These are phyloP conservation scores for Eremophila alpestris DNA, from an alignment of 2,797 vertebrate genomes.

Conservation along the genomic window DNA sequence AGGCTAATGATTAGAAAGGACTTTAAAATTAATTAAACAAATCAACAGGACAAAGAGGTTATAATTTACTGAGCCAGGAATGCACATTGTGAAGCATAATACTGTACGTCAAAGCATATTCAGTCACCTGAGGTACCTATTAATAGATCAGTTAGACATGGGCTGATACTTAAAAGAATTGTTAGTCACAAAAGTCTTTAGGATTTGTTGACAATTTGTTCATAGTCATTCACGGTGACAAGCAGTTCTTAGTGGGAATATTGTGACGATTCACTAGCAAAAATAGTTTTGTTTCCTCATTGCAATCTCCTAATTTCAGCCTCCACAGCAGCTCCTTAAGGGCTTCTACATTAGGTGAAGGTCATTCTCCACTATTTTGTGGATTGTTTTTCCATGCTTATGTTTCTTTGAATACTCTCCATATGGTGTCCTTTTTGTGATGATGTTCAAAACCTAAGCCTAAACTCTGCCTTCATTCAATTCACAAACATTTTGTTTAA, in stretches of 20 bases:
- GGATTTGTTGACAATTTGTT: background rate
- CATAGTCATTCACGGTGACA: background rate
- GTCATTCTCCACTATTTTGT: background rate
- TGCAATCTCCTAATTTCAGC: background rate
- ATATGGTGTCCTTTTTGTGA: background rate
- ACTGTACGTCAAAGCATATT: background rate
- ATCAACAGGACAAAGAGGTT: background rate
- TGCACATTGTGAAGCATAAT: background rate
- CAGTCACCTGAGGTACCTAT: background rate
- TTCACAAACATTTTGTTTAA: background rate
- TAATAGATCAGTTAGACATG: background rate
- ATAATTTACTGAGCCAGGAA: background rate
- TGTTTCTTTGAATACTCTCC: background rate
- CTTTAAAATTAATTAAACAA: conserved; percentile 14
- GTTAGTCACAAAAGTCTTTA: background rate
- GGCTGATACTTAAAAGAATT: background rate
- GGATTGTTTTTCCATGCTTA: background rate
- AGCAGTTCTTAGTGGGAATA: background rate
- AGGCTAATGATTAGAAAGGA: conserved; percentile 2
- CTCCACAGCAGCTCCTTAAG: accelerated
- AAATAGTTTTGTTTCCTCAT: background rate
- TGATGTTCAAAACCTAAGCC: background rate
- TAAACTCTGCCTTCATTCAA: background rate
- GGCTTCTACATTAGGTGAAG: background rate
- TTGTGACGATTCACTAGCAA: accelerated